Conservation (phyloP, 2,888 invertebrate genomes). For the Pollenia griseotomentosa region DNA sequence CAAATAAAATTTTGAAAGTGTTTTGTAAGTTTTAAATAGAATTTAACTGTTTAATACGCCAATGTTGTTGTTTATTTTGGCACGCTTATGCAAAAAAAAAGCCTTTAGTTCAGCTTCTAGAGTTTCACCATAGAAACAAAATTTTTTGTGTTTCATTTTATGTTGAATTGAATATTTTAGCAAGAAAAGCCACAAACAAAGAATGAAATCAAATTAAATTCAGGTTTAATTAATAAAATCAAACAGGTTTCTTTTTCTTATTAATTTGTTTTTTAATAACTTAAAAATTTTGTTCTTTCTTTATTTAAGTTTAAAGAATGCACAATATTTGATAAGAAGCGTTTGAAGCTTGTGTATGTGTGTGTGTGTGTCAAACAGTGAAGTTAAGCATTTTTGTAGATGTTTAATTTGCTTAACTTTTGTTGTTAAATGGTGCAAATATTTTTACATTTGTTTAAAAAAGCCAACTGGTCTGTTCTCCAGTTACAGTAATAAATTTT, state of each 20-base stretch:
- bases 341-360: too few species aligned
- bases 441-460: too few species aligned
- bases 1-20: too few species aligned
- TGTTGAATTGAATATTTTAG: slow-evolving; percentile 22
- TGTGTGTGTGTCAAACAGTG: background rate
- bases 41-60: too few species aligned
- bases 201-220: slow-evolving; percentile 25
- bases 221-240: slow-evolving; percentile 6
- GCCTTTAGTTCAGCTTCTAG: background rate
- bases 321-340: too few species aligned
- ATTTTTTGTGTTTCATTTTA: background rate
- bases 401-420: background rate
- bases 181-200: slow-evolving; percentile 1
- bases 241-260: background rate
- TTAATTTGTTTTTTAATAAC: background rate
- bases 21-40: too few species aligned
- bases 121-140: too few species aligned
- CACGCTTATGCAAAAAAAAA: slow-evolving; percentile 1
- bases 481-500: background rate
- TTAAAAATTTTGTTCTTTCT: background rate
- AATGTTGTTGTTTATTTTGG: background rate
- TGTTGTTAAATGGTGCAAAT: background rate
- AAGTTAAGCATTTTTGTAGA: background rate
- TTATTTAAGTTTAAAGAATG: too few species aligned
- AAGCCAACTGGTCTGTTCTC: background rate